Base-by-base conservation (phyloP, 2,888 invertebrate genomes). In the Dorcus parallelipipedus region DNA sequence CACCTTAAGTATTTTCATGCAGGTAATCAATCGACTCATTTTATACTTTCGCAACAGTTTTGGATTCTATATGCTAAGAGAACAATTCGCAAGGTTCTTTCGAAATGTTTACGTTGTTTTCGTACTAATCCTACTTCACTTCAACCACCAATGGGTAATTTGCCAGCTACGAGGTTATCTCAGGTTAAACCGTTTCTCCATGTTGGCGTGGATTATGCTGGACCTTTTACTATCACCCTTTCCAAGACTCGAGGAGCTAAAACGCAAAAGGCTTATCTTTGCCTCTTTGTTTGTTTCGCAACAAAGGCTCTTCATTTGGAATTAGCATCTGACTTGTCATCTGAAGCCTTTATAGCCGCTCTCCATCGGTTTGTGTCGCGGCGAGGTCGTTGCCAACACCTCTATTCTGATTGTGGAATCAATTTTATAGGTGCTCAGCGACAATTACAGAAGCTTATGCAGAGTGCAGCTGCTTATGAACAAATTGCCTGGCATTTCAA, bases 231-330 rank as follows among this genome's bases (percentile, higher is more conserved):
- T 7, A 49, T 59, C 41, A 47, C 54, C 38, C 9, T 58, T 59
- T 6, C 43, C 57, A 61, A 62, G 60, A 6, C 38, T 43, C 14
- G 60, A 45, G 56, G 54, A 26, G 8, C 57, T 23, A 50, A 67
- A 64, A 65, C 63, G 8, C 20, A 65, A 0, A 64, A 64, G 33
- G 9, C 70, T 9, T 71, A 69, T 50, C 59, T 69, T 14, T 14
- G 14, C 14, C 14, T 14, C 14, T 14, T 14, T 14, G 14, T 14
- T 14, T 14, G 14, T 14, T 58, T 67, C 23, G 52, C 55, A 3
- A 68, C 62, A 9, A 64, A 60, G 47, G 64, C 63, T 1, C 38
- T 68, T 5, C 64, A 67, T 52, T 42, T 68, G 9, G 66, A 68
- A 56, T 39, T 67, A 20, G 64, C 65, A 33, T 52, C 62, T 4